Base-by-base conservation (phyloP, 1,140 invertebrate genomes). In the Leptinotarsa lineolata region DNA sequence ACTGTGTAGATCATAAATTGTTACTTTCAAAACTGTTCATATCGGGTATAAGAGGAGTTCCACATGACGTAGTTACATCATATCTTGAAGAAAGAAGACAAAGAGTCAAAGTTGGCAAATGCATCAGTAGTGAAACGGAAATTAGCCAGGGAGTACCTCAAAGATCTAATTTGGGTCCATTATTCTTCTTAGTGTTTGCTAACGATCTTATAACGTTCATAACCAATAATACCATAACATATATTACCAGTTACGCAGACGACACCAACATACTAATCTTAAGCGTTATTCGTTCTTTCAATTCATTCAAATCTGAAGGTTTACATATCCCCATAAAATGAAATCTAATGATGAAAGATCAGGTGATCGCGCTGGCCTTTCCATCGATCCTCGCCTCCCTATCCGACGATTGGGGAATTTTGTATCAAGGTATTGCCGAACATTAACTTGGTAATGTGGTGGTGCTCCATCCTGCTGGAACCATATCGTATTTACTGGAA, bases 211-310 rank as follows among this genome's bases (percentile, higher is more conserved):
- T 20, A 24, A 24, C 46, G 44, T n/a, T 68, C 0, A 46, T 54
- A 18, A 44, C 67, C 46, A 68, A 54, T 44, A 44, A 68, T 46
- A 16, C 46, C 13, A 68, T 6, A 20, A 46, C 30, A 18, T 68
- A n/a, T 48, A 8, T 45, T 68, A 21, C 44, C 22, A 44, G 4
- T 18, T 68, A 68, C 39, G 66, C 66, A 45, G 66, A 68, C n/a
- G 66, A 68, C 44, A 68, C 66, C 15, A 68, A 68, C 59, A 66
- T 66, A 66, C 39, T 66, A 24, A 66, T 30, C n/a, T n/a, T n/a
- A n/a, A n/a, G n/a, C n/a, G n/a, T n/a, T n/a, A n/a, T n/a, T n/a
- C n/a, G n/a, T n/a, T n/a, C n/a, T n/a, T n/a, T n/a, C n/a, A n/a
- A n/a, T n/a, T n/a, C n/a, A n/a, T n/a, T n/a, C n/a, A n/a, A n/a